A percentile compares a stretch with the other conserved stretches of the same genome.
phyloP scores from a whole-genome alignment of 2,888 invertebrate genomes.

The Trilocha varians region DNA sequence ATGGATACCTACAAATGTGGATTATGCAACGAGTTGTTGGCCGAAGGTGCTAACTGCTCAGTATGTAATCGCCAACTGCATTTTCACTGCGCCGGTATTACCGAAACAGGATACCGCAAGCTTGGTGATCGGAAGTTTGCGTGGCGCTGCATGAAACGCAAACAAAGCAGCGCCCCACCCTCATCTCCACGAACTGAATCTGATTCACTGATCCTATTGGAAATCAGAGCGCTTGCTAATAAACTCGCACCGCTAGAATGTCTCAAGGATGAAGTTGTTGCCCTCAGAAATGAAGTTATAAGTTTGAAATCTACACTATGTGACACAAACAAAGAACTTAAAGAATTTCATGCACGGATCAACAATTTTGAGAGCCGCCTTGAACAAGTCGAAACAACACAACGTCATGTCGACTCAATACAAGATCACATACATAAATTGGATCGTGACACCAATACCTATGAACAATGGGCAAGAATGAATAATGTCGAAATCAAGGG shows the following conservation, averaged over 20 bases:
- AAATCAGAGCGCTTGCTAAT: background rate
- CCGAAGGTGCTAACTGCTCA: no score
- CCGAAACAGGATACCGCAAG: no score
- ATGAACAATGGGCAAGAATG: background rate
- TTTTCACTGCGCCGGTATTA: no score
- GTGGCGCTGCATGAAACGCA: no score
- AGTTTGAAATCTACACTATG: background rate
- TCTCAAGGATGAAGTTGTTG: background rate
- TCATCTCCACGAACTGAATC: background rate
- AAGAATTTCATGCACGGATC: background rate
- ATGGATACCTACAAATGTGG: no score
- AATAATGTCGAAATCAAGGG: conserved; percentile 3
- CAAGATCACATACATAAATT: background rate
- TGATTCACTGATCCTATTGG: background rate
- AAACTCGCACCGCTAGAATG: background rate
- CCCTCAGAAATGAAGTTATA: background rate
- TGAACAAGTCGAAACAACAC: background rate
- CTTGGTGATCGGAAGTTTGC: no score
- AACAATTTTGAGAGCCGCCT: background rate
- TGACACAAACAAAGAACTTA: background rate
- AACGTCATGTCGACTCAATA: background rate
- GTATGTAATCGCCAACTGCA: no score
- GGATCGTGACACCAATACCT: background rate
- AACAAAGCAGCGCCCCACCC: no score
- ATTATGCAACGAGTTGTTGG: no score